Evolutionary conservation across 1,140 invertebrate species (phyloP).

Genomic region (Hylaeus volcanicus): DNA sequence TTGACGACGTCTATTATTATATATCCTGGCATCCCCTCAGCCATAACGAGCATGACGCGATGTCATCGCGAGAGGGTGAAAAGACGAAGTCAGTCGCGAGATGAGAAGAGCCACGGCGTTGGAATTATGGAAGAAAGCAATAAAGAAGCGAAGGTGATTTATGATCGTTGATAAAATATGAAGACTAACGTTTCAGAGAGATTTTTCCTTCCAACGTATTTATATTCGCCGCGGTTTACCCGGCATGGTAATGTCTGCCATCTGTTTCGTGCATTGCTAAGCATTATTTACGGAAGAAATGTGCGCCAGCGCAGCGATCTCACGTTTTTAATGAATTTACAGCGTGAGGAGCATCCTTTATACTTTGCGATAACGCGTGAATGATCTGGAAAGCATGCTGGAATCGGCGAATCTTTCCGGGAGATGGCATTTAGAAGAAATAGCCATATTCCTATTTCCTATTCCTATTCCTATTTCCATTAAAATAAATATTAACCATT

Average conservation of each 20-base stretch:
- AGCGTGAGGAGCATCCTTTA: not conserved
- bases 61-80: not conserved
- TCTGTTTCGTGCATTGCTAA: conserved; percentile 37
- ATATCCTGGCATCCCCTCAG: too few relatives aligned
- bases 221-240: conserved; percentile 22
- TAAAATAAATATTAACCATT: too few relatives aligned
- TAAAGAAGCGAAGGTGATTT: conserved; percentile 39
- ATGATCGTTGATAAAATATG: conserved; percentile 36
- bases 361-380: not conserved
- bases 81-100: not conserved
- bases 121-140: conserved; percentile 53
- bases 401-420: not conserved
- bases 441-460: too few relatives aligned
- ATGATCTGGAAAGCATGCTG: not conserved
- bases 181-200: conserved; percentile 26
- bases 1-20: too few relatives aligned
- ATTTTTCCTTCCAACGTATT: not conserved
- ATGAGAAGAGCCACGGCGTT: not conserved
- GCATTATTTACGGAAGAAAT: conserved; percentile 24
- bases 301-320: not conserved
- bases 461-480: too few relatives aligned
- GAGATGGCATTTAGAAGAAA: not conserved
- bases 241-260: conserved; percentile 31
- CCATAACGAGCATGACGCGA: not conserved
- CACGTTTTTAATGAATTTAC: conserved; percentile 3